These are phyloP conservation scores for Archips crataeganus DNA, from an alignment of 2,888 invertebrate species.

Conservation along the genomic window DNA sequence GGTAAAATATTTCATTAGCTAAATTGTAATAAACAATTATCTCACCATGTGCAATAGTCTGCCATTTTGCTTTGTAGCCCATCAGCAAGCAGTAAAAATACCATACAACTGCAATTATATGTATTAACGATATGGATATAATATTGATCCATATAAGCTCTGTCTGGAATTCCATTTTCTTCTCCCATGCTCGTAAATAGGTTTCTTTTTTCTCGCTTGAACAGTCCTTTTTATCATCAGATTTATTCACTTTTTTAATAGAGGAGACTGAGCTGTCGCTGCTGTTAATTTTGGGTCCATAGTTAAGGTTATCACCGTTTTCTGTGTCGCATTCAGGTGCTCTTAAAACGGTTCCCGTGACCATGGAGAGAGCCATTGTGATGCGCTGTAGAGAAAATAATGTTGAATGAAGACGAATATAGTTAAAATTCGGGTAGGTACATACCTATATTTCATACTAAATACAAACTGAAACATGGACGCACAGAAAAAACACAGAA, in stretches of 20 bases:
- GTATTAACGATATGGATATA: slow-evolving; percentile 82
- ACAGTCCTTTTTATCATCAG: no score
- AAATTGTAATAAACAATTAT: no score
- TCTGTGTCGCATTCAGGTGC: slow-evolving; percentile 39
- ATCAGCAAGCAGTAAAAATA: slow-evolving; percentile 55
- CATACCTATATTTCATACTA: no score
- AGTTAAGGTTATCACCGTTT: slow-evolving; percentile 48
- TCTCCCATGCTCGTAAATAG: no score
- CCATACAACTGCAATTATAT: slow-evolving; percentile 73
- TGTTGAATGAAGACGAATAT: neutral
- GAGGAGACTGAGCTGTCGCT: slow-evolving; percentile 35
- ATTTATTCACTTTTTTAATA: neutral
- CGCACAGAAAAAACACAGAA: no score
- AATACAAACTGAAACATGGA: no score
- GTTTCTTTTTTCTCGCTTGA: no score
- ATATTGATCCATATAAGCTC: no score
- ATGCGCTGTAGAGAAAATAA: slow-evolving; percentile 39
- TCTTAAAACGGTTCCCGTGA: slow-evolving; percentile 54
- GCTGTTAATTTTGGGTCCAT: slow-evolving; percentile 41
- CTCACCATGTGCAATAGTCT: slow-evolving; percentile 86
- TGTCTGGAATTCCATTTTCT: no score
- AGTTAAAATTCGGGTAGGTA: no score
- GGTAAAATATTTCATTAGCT: no score
- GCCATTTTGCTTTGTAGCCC: slow-evolving; percentile 64
- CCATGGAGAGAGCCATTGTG: slow-evolving; percentile 55